phyloP scores from a whole-genome alignment of 2,797 vertebrate species.

The Crocodylus rhombifer region DNA sequence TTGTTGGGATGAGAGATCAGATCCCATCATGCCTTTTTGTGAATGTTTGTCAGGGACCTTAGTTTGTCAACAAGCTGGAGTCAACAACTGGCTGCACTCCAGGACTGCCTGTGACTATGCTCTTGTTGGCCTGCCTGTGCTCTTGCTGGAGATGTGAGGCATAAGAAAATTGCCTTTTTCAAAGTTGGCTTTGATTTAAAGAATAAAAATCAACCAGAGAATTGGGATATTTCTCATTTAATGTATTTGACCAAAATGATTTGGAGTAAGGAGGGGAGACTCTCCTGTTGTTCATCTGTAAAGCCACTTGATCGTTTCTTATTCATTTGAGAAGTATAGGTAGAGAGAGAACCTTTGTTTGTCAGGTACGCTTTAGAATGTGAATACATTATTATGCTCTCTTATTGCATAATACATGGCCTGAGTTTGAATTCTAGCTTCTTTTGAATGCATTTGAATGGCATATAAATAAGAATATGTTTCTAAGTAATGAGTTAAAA shows the following conservation, averaged over 20 bases:
- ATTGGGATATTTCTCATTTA: background rate
- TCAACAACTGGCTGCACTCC: background rate
- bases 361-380: background rate
- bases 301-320: background rate
- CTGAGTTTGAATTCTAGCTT: background rate
- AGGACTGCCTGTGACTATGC: background rate
- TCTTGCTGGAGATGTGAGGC: background rate
- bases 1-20: too few relatives aligned
- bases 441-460: background rate
- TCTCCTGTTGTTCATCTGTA: too few relatives aligned
- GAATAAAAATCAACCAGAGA: background rate
- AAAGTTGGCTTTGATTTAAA: background rate
- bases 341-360: too few relatives aligned
- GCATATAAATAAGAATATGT: fast-evolving
- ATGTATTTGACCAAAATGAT: background rate
- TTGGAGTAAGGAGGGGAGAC: background rate
- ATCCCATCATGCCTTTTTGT: too few relatives aligned
- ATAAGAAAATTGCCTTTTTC: background rate
- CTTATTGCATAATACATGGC: background rate
- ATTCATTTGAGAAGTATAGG: fast-evolving
- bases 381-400: background rate
- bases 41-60: too few relatives aligned
- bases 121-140: background rate
- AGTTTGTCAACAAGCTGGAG: background rate
- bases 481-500: background rate